Conservation (phyloP, 2,113 vertebrate species). For the Sturnira hondurensis region DNA sequence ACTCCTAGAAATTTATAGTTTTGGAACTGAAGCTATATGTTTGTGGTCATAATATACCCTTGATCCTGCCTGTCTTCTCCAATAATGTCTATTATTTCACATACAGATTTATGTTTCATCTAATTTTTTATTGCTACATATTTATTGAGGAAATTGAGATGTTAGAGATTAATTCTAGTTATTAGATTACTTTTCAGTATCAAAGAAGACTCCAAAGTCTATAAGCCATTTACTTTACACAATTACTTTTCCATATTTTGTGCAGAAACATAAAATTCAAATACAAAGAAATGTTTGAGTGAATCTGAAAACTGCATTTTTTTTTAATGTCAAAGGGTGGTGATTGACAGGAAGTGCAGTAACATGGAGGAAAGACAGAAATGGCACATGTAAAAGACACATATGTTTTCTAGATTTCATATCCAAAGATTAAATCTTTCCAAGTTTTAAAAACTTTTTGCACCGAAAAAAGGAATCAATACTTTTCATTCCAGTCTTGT, state of each 20-base stretch:
- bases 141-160: conserved; percentile 66
- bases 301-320: neutral
- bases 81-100: neutral
- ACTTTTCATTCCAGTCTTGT: conserved; percentile 97
- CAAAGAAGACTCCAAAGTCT: neutral
- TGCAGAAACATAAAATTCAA: conserved; percentile 26
- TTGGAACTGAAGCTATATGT: neutral
- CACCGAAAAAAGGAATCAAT: conserved; percentile 93
- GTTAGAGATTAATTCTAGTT: neutral
- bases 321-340: neutral
- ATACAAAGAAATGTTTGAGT: neutral
- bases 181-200: conserved; percentile 17
- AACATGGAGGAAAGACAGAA: neutral
- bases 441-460: conserved; percentile 83
- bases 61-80: neutral
- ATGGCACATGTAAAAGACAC: neutral
- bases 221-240: neutral
- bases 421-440: conserved; percentile 76
- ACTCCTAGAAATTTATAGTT: neutral
- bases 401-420: conserved; percentile 12
- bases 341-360: neutral
- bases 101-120: neutral
- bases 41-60: neutral
- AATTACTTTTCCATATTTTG: neutral
- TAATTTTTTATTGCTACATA: conserved; percentile 13